Conservation (phyloP, 2,888 invertebrate genomes). For the Poecilus cupreus region DNA sequence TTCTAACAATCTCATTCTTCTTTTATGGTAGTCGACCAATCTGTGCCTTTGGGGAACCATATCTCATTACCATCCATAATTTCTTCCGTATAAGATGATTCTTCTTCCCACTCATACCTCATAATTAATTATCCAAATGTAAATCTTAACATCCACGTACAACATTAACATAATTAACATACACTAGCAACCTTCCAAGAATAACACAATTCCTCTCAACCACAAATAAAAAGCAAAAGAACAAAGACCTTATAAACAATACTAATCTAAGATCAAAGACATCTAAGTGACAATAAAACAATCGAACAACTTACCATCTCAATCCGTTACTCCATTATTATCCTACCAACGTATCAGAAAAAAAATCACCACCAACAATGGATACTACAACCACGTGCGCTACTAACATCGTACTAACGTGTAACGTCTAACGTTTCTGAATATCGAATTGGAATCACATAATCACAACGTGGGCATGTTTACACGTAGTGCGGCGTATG, state of each 20-base stretch:
- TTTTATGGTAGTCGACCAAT: no score
- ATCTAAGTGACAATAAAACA: constrained; percentile 27
- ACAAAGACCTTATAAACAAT: constrained; percentile 11
- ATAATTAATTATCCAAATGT: constrained; percentile 23
- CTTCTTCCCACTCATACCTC: constrained; percentile 9
- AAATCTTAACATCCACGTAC: constrained; percentile 1
- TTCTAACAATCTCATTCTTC: no score
- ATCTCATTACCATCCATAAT: neutral
- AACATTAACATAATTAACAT: constrained; percentile 27
- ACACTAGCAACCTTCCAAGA: neutral
- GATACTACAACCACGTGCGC: constrained; percentile 29
- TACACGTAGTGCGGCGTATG: constrained; percentile 29
- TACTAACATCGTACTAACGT: constrained; percentile 1
- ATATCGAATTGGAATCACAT: constrained; percentile 7
- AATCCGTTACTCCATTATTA: constrained; percentile 38
- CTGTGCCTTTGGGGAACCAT: neutral
- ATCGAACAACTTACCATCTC: constrained; percentile 2
- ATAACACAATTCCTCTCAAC: constrained; percentile 1
- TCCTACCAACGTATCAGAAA: neutral
- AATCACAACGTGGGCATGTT: constrained; percentile 4
- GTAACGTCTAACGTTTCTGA: neutral
- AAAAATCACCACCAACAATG: constrained; percentile 16
- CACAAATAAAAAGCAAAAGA: neutral
- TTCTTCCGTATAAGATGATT: neutral
- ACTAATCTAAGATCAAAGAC: constrained; percentile 8